Percentiles rank a stretch among this genome's conserved stretches.
Conservation (phyloP, 1,140 invertebrate genomes). For the Dermatophagoides farinae region DNA sequence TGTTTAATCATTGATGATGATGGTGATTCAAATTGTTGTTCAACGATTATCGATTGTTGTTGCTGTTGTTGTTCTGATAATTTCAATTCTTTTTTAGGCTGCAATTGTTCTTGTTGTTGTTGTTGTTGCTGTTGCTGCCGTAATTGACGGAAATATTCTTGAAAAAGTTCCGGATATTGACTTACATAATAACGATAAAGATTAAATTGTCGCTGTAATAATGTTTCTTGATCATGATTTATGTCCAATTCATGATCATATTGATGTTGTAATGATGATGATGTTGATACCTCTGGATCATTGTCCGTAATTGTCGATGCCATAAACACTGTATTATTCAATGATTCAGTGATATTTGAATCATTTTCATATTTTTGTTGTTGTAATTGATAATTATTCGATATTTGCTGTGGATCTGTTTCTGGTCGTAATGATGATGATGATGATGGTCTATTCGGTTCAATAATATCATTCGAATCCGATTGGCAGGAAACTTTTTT, state of each 20-base stretch:
- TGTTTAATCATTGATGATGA: too few relatives aligned
- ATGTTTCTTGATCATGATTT: not conserved
- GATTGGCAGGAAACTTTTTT: too few relatives aligned
- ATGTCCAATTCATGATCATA: not conserved
- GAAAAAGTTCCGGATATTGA: slow-evolving; percentile 1
- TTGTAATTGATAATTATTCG: not conserved
- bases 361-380: not conserved
- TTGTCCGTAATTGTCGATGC: not conserved
- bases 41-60: not conserved
- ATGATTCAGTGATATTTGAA: not conserved
- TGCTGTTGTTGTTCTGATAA: not conserved
- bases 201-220: not conserved
- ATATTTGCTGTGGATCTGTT: not conserved
- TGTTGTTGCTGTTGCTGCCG: not conserved
- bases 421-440: not conserved
- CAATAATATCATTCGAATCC: too few relatives aligned
- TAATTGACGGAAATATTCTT: too few relatives aligned
- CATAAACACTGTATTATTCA: not conserved
- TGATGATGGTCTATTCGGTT: too few relatives aligned
- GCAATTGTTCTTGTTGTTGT: not conserved
- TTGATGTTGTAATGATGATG: too few relatives aligned
- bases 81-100: too few relatives aligned
- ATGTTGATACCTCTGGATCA: not conserved
- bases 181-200: not conserved
- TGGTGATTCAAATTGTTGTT: too few relatives aligned